These are phyloP conservation scores for Ichneumon xanthorius DNA, from an alignment of 2,888 invertebrate species.

Conservation along the genomic window DNA sequence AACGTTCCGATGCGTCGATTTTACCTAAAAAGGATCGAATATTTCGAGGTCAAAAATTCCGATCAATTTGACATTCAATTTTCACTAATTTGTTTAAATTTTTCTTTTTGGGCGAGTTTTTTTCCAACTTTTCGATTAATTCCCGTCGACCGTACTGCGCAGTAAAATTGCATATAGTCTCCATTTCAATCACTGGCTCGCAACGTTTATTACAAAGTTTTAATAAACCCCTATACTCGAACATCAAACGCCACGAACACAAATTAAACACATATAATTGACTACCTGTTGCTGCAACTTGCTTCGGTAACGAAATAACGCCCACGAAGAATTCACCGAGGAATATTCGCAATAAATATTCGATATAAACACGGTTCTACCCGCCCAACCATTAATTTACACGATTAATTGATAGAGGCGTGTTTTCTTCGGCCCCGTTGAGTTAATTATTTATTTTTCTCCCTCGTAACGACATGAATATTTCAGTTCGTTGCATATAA, in stretches of 20 bases:
- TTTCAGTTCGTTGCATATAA: neutral
- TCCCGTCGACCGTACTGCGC: neutral
- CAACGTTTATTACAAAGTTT: neutral
- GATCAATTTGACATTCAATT: neutral
- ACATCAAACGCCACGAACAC: neutral
- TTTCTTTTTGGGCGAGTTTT: neutral
- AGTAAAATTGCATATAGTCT: neutral
- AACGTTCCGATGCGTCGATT: no score
- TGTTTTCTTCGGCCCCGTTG: neutral
- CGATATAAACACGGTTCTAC: neutral
- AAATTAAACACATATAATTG: neutral
- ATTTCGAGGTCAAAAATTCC: neutral
- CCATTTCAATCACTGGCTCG: neutral
- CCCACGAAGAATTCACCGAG: neutral
- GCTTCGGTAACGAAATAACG: neutral
- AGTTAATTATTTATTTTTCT: neutral
- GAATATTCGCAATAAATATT: constrained; percentile 3
- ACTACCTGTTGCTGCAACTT: constrained; percentile 9
- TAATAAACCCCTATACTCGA: neutral
- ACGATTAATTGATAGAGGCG: neutral
- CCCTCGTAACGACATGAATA: neutral
- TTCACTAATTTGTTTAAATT: neutral
- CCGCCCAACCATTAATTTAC: neutral
- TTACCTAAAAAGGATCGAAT: no score
- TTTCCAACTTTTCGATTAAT: neutral